A percentile compares a stretch with the other conserved stretches of the same genome.
Conservation (phyloP, 2,888 invertebrate species). For the Sialis lutaria region DNA sequence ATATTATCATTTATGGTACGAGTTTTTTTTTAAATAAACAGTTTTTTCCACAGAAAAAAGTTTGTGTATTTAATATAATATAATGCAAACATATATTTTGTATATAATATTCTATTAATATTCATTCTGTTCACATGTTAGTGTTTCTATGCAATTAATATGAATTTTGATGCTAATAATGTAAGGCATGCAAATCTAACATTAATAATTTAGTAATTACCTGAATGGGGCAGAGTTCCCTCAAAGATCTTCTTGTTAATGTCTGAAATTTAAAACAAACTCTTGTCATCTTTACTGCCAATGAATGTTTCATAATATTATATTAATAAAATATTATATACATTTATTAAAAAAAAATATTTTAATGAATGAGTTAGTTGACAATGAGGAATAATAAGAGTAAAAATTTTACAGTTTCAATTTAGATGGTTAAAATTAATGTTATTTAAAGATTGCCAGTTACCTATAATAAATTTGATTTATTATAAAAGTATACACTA, state of each 20-base stretch:
- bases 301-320: neutral
- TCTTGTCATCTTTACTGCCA: neutral
- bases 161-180: neutral
- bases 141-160: neutral
- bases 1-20: too few species aligned
- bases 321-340: neutral
- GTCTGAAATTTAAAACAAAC: neutral
- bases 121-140: neutral
- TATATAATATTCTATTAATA: neutral
- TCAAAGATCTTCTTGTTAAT: neutral
- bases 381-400: too few species aligned
- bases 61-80: neutral
- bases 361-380: too few species aligned
- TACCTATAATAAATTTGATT: too few species aligned
- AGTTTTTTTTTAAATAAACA: neutral
- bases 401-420: too few species aligned
- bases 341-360: neutral
- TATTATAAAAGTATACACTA: too few species aligned
- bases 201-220: neutral
- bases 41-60: neutral
- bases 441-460: too few species aligned
- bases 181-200: too few species aligned
- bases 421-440: too few species aligned
- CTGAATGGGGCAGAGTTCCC: neutral
- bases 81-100: neutral